A percentile compares a stretch with the other conserved stretches of the same genome.
Evolutionary conservation across 2,113 vertebrate species (phyloP).

Genomic region (Theristicus caerulescens): DNA sequence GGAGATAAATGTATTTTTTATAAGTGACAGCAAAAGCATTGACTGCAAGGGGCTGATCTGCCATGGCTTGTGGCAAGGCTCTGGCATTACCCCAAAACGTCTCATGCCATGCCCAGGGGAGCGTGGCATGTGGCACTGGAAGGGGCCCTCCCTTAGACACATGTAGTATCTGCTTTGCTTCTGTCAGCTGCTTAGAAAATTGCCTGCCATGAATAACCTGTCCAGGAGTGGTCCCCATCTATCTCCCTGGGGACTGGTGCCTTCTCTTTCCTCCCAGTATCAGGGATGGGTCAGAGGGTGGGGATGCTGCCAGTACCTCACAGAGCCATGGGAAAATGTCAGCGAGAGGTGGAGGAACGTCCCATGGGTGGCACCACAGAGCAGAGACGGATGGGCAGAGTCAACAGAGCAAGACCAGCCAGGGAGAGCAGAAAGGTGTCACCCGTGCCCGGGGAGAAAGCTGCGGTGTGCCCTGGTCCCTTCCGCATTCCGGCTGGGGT

Average conservation of each 20-base stretch:
- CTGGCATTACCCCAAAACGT: background rate
- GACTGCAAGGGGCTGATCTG: background rate
- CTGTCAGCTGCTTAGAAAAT: background rate
- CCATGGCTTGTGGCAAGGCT: background rate
- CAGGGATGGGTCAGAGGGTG: background rate
- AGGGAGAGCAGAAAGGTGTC: background rate
- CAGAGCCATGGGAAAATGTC: background rate
- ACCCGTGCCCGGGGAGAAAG: background rate
- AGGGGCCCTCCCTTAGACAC: background rate
- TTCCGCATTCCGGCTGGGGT: background rate
- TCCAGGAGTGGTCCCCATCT: background rate
- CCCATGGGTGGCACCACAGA: background rate
- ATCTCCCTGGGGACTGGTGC: no score
- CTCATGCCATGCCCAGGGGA: background rate
- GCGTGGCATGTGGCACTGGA: accelerated
- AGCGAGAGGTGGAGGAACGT: background rate
- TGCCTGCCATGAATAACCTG: background rate
- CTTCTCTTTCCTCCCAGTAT: background rate
- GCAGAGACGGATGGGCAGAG: background rate
- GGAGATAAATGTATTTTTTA: background rate
- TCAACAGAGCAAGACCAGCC: background rate
- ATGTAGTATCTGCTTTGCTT: background rate
- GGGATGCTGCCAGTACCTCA: background rate
- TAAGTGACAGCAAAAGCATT: background rate
- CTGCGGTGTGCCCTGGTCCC: background rate